phyloP scores from a whole-genome alignment of 1,140 invertebrate species.

The Manduca sexta region DNA sequence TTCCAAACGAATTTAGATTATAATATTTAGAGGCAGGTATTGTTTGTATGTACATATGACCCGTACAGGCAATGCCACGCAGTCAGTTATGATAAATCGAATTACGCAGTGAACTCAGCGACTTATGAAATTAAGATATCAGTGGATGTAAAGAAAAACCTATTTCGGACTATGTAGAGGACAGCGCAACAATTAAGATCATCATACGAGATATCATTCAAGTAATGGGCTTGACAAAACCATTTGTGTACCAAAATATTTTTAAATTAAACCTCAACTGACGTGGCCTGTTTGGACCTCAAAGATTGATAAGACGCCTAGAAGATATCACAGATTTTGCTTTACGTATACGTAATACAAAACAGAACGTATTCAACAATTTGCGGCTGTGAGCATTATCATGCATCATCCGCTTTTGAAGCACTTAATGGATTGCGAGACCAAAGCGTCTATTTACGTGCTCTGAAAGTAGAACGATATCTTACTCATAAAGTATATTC shows the following conservation, averaged over 20 bases:
- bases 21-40: neutral
- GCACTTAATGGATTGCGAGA: slow-evolving; percentile 4
- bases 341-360: neutral
- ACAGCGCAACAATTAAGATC: slow-evolving; percentile 17
- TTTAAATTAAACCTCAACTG: neutral
- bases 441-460: neutral
- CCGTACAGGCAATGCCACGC: neutral
- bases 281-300: no score
- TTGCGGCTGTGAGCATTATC: slow-evolving; percentile 15
- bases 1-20: no score
- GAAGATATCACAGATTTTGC: neutral
- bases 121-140: slow-evolving; percentile 21
- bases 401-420: slow-evolving; percentile 22
- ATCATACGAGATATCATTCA: slow-evolving; percentile 7
- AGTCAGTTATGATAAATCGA: slow-evolving; percentile 13
- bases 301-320: no score
- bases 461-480: neutral
- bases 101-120: slow-evolving; percentile 13
- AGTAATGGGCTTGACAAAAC: slow-evolving; percentile 1
- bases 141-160: slow-evolving; percentile 13
- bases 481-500: no score
- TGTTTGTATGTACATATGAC: neutral
- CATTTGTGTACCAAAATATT: neutral
- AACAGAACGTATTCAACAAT: neutral
- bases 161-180: slow-evolving; percentile 5